Evolutionary conservation across 2,797 vertebrate species (phyloP).

Genomic region (Pangasius larnaudii): DNA sequence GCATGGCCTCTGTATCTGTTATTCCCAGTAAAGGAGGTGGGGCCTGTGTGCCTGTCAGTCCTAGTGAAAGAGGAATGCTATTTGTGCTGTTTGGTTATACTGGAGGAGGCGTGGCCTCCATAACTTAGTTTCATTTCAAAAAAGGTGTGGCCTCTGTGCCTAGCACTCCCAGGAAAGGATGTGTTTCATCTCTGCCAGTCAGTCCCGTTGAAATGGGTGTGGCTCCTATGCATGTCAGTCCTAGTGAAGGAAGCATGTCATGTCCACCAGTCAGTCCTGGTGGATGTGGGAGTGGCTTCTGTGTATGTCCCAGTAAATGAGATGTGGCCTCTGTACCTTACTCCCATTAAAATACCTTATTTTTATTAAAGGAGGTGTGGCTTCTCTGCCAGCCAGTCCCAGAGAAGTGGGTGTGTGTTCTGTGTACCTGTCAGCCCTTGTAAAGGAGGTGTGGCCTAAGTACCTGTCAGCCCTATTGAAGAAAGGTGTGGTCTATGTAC

Average conservation of each 20-base stretch:
- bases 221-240: background rate
- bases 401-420: background rate
- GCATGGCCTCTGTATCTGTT: background rate
- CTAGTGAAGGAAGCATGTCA: background rate
- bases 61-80: background rate
- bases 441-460: background rate
- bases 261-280: background rate
- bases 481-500: background rate
- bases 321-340: background rate
- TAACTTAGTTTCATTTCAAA: background rate
- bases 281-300: background rate
- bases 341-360: background rate
- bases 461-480: background rate
- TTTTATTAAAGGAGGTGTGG: background rate
- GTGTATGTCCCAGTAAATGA: background rate
- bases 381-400: background rate
- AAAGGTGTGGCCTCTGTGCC: background rate
- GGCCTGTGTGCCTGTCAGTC: background rate
- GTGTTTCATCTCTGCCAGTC: background rate
- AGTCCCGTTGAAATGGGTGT: background rate
- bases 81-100: background rate
- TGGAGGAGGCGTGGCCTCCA: background rate
- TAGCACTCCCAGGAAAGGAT: background rate
- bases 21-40: background rate
- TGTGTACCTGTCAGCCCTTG: background rate